Evolutionary conservation across 37 sponge, comb jelly and placozoan species (phyloP), one percentile per base, ranked within the genome.

Genomic region (Ianthella basta): DNA sequence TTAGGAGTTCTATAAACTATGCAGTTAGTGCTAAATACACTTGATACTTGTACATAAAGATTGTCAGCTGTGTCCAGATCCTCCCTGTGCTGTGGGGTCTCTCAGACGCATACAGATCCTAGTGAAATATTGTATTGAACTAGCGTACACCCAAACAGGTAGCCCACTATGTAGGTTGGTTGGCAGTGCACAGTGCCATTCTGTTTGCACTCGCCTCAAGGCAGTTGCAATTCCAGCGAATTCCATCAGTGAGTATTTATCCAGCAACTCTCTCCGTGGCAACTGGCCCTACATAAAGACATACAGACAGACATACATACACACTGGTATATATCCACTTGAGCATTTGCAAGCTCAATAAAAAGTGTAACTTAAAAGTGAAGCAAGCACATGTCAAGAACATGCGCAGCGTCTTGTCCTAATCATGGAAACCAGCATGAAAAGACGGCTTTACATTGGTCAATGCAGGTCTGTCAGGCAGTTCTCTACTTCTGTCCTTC

Each of bases 201-300:
- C n/a, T n/a, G n/a, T 44, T 39, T 34, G 63, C 30, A 70, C 73
- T 67, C 73, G 91, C 95, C 86, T 75, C n/a, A 95, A 85, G 19
- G 93, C 88, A 30, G 15, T 36, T 8, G 88, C 91, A 0, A 97
- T 73, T 25, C 87, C 84, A 23, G 65, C 53, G 72, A 94, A 97
- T 67, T 89, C 88, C 29, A 75, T 37, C 0, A 97, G 83, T 33
- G 69, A 40, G 63, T 97, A 93, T 79, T 94, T 87, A 40, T 55
- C 19, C 30, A 97, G 86, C 24, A 97, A 74, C 34, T 56, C 69
- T 30, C 65, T n/a, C 15, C 72, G 59, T 15, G 97, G 97, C 55
- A 97, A 44, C 4, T 83, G 83, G 20, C 97, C 96, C 91, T 93
- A 66, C 16, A 27, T 23, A 24, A 0, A 69, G 2, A 8, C 33